Conservation (phyloP, 2,797 vertebrate genomes). For the Sebastes nivosus region DNA sequence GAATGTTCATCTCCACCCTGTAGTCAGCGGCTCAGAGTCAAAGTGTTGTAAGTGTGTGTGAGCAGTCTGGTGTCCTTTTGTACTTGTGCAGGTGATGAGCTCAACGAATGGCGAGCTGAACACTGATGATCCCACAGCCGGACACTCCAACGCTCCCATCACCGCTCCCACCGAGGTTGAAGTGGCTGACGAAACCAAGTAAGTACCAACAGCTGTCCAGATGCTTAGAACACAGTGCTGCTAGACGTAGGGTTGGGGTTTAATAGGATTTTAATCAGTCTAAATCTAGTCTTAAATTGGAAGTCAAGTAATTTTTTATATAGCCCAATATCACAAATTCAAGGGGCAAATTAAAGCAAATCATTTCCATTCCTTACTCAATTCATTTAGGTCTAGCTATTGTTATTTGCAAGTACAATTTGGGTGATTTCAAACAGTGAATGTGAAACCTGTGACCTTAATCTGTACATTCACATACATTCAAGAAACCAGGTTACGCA, state of each 20-base stretch:
- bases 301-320: background rate
- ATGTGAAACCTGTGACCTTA: background rate
- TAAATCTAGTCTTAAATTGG: background rate
- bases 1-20: slow-evolving; percentile 18
- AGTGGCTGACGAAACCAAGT: slow-evolving; percentile 98
- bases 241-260: background rate
- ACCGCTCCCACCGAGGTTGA: slow-evolving; percentile 95
- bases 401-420: background rate
- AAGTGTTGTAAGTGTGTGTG: background rate
- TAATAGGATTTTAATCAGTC: background rate
- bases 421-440: background rate
- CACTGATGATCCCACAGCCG: slow-evolving; percentile 94
- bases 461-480: background rate
- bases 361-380: background rate
- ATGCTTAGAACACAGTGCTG: background rate
- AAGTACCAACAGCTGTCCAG: slow-evolving; percentile 49
- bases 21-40: background rate
- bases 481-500: background rate
- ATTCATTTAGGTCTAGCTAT: background rate
- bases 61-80: slow-evolving; percentile 30
- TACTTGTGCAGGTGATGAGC: slow-evolving; percentile 89
- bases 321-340: background rate
- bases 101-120: slow-evolving; percentile 98
- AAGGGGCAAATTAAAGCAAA: background rate
- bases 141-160: slow-evolving; percentile 97